Evolutionary conservation across 35 echinoderm and acorn worm species (phyloP), one percentile per base, ranked within the genome.

Genomic region (Diadema setosum): DNA sequence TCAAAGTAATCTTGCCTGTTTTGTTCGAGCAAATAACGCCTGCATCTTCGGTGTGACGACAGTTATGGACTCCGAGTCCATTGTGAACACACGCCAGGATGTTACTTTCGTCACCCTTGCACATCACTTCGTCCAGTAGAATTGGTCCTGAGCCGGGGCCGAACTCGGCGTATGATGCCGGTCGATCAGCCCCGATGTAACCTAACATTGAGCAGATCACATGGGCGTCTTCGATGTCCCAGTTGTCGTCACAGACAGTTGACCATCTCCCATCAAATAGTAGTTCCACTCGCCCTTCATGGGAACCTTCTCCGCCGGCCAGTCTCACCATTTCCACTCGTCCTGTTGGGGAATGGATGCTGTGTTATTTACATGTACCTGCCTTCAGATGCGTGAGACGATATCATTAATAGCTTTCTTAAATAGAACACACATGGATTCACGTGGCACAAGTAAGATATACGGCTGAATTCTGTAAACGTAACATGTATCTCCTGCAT

Each of bases 161-260:
- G 9, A 29, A n/a, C 5, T 46, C 45, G 12, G 1, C 55, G n/a
- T 14, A 29, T 20, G 65, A 49, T 23, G 32, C 20, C 6, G 17
- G 2, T 31, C 20, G 5, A n/a, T n/a, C n/a, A 20, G 89, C 90
- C 4, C 69, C 84, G 2, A 74, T 39, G 23, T 92, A 92, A 12
- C 90, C 90, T 3, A 92, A 57, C 83, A 76, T 84, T 21, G 83
- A 43, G 30, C 90, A 92, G 0, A 92, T 73, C 0, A 92, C 83
- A 1, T 87, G 45, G 30, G 90, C 90, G 63, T 92, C 57, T 27
- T 80, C 30, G n/a, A 55, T 41, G 46, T 86, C 52, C 83, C 83
- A 92, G 35, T 81, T 49, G 55, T 86, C 83, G 30, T 92, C 90
- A 46, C 90, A 92, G 15, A 92, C 56, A 33, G 90, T 92, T 29